Conservation (phyloP, 2,113 vertebrate genomes). For the Pelodiscus sinensis region DNA sequence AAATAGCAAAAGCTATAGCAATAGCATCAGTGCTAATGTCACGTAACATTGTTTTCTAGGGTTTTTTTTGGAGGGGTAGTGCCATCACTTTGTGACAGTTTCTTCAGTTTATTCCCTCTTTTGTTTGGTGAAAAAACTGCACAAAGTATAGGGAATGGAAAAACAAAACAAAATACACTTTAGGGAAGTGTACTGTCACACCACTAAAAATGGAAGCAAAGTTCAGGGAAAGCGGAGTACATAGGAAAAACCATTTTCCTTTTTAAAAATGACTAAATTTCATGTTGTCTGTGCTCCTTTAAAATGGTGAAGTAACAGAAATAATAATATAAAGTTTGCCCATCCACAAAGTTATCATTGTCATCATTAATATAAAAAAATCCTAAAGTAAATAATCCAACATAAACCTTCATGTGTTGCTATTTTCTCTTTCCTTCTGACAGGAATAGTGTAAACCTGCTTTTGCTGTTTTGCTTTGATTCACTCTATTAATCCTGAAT, state of each 20-base stretch:
- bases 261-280: neutral
- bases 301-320: neutral
- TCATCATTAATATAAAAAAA: neutral
- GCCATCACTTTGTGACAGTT: neutral
- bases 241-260: neutral
- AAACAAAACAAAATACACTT: neutral
- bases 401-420: neutral
- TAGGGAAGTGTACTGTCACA: neutral
- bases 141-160: neutral
- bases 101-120: neutral
- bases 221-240: neutral
- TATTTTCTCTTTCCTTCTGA: neutral
- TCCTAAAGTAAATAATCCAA: neutral
- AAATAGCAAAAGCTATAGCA: too few relatives aligned
- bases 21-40: too few relatives aligned
- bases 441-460: rapidly evolving
- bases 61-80: neutral
- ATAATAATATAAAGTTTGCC: too few relatives aligned
- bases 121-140: neutral
- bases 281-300: neutral
- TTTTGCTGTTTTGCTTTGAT: neutral
- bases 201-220: neutral
- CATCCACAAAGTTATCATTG: too few relatives aligned
- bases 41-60: neutral
- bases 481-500: neutral